These are phyloP conservation scores for Bombus ignitus DNA, from an alignment of 1,140 invertebrate genomes.

Conservation along the genomic window DNA sequence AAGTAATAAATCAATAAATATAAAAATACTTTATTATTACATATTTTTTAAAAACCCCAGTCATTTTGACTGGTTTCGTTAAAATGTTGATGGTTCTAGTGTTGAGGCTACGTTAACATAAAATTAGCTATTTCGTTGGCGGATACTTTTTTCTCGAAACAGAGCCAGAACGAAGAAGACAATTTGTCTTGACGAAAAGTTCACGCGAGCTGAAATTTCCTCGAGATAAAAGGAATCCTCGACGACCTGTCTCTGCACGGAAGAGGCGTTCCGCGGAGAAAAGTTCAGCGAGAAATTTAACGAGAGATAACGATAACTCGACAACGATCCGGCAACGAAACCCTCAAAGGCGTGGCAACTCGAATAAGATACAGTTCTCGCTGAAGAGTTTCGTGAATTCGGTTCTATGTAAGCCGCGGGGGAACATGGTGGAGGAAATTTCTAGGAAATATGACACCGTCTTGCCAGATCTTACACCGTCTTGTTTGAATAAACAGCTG, in stretches of 20 bases:
- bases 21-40: too few species aligned
- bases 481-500: background rate
- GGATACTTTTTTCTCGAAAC: background rate
- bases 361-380: background rate
- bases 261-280: too few species aligned
- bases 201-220: background rate
- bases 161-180: background rate
- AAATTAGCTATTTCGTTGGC: too few species aligned
- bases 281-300: conserved; percentile 7
- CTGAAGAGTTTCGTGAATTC: background rate
- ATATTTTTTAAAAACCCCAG: too few species aligned
- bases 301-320: conserved; percentile 2
- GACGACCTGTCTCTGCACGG: too few species aligned
- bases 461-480: background rate
- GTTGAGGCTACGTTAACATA: too few species aligned
- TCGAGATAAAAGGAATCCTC: background rate
- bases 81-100: too few species aligned
- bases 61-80: too few species aligned
- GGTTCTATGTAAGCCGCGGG: background rate
- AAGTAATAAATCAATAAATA: too few species aligned
- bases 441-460: background rate
- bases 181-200: background rate
- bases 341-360: background rate
- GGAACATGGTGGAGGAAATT: background rate
- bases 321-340: background rate